These are phyloP conservation scores for Bombus confusus DNA, from an alignment of 1,140 invertebrate species.

Conservation along the genomic window DNA sequence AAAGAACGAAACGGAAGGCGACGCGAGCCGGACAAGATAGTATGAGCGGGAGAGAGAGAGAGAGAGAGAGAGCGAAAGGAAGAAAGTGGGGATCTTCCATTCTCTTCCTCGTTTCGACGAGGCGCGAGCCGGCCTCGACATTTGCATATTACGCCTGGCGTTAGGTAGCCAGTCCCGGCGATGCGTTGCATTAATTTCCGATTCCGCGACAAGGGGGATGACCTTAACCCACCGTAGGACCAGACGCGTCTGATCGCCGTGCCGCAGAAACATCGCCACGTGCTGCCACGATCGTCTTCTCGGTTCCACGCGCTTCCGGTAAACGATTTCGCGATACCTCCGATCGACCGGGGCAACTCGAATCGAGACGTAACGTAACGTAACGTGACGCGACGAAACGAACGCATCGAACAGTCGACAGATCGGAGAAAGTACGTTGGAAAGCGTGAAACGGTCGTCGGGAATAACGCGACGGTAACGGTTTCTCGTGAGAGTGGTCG, in stretches of 20 bases:
- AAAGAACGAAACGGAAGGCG: conserved; percentile 23
- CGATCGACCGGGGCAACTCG: background rate
- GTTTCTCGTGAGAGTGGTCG: conserved; percentile 56
- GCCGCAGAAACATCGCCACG: conserved; percentile 47
- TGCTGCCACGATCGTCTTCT: background rate
- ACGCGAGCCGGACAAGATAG: background rate
- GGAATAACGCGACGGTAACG: conserved; percentile 34
- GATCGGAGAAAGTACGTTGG: conserved; percentile 55
- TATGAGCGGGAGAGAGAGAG: no score
- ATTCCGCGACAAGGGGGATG: conserved; percentile 64
- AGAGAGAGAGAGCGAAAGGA: conserved; percentile 48
- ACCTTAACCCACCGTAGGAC: conserved; percentile 67
- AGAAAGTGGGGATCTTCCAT: conserved; percentile 44
- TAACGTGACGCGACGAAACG: background rate
- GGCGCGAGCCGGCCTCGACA: conserved; percentile 57
- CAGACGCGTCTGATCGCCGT: conserved; percentile 53
- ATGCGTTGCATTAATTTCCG: conserved; percentile 66
- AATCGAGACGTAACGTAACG: background rate
- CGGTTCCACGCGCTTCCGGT: background rate
- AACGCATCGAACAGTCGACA: conserved; percentile 9
- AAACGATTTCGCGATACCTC: background rate
- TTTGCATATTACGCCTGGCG: conserved; percentile 69
- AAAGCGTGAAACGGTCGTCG: conserved; percentile 6
- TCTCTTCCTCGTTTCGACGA: conserved; percentile 59
- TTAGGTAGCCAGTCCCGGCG: conserved; percentile 64